phyloP scores from a whole-genome alignment of 2,113 vertebrate species.

The Pelvicachromis taeniatus region DNA sequence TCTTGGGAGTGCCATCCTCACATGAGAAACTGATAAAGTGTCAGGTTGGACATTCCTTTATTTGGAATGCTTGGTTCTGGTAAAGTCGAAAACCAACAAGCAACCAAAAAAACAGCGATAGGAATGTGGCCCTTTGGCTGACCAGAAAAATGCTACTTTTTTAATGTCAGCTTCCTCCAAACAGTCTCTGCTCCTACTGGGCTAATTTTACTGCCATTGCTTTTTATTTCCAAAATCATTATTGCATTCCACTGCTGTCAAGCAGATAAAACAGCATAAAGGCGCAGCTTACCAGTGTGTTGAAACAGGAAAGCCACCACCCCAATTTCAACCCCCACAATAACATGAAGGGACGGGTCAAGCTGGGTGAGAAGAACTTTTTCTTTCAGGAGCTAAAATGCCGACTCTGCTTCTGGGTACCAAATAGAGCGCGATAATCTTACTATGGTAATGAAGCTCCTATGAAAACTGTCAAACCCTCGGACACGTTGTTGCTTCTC shows the following conservation, averaged over 20 bases:
- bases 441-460: neutral
- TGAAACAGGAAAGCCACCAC: neutral
- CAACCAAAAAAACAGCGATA: fast-evolving
- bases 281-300: neutral
- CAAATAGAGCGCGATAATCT: neutral
- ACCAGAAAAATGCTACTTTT: neutral
- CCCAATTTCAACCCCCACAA: neutral
- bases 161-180: neutral
- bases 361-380: neutral
- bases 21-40: neutral
- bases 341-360: neutral
- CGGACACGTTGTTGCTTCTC: neutral
- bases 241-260: neutral
- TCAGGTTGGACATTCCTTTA: neutral
- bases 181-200: neutral
- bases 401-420: neutral
- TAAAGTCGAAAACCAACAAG: neutral
- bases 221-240: neutral
- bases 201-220: neutral
- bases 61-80: neutral
- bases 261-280: neutral
- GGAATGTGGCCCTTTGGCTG: neutral
- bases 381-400: neutral
- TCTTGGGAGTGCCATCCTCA: neutral
- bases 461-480: neutral